Evolutionary conservation across 2,888 invertebrate genomes (phyloP), one percentile per base, ranked within the genome.

Genomic region (Chloroclysta siterata): DNA sequence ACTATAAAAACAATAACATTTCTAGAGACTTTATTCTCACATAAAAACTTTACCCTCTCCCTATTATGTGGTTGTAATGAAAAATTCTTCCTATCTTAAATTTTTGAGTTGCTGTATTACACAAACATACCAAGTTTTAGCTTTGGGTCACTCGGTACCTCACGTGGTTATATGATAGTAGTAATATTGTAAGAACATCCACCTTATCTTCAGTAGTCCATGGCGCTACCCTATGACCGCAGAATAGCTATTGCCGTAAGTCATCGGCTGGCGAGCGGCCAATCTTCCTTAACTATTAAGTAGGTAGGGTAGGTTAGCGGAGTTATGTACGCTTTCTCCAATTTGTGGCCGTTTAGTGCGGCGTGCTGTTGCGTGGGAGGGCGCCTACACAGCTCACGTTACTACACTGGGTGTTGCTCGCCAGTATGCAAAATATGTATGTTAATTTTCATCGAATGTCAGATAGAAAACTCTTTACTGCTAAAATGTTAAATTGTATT

Each of bases 261-360:
- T 70, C 66, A 70, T 66, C 66, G 68, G 53, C 57, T 65, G 59
- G 64, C 53, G 59, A 29, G 53, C 51, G 44, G 68, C 66, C 68
- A 68, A 68, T 68, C 62, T 65, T 61, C 66, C 66, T 66, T 70
- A 64, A 63, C 64, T 68, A 68, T 70, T 66, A 66, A 68, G 62
- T 64, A 68, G 63, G 65, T 54, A n/a, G n/a, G n/a, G n/a, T 60
- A 60, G 60, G 60, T 63, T 61, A 60, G 53, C 47, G 53, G 53
- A 56, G 60, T 63, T 59, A 61, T 57, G 63, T 50, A 53, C 48
- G 60, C 56, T 53, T 58, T 60, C 61, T 29, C 52, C 50, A 60
- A 60, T 63, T 60, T 68, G 68, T 51, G 55, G 63, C 48, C 62
- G 57, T 59, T 60, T 57, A 60, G 56, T 36, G 51, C 47, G 36